Conservation (phyloP, 2,888 invertebrate genomes). For the Brachyptera putata region DNA sequence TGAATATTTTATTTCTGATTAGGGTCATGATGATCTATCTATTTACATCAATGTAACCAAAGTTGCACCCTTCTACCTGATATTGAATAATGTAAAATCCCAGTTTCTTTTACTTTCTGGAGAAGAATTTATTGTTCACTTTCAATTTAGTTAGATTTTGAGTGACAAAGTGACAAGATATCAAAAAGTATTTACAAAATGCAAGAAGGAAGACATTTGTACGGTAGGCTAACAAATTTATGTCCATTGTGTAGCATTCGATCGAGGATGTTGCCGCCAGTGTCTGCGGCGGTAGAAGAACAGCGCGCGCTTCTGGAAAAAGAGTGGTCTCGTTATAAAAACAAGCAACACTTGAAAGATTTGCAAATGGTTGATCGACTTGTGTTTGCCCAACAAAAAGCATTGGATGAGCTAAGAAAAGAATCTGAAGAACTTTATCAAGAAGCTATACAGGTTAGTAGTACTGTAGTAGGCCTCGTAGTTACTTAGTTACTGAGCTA, state of each 20-base stretch:
- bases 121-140: too few species aligned
- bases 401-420: constrained; percentile 70
- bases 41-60: too few species aligned
- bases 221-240: neutral
- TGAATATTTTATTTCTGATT: too few species aligned
- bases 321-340: constrained; percentile 70
- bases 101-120: too few species aligned
- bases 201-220: too few species aligned
- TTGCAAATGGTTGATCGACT: constrained; percentile 65
- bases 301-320: constrained; percentile 62
- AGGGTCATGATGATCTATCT: too few species aligned
- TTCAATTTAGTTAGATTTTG: too few species aligned
- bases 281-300: constrained; percentile 59
- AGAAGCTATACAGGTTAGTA: constrained; percentile 71
- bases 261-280: constrained; percentile 47
- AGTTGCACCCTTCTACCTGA: too few species aligned
- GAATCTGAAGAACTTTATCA: constrained; percentile 85
- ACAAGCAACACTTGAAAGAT: constrained; percentile 59
- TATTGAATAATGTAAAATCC: too few species aligned
- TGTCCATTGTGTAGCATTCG: constrained; percentile 46
- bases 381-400: constrained; percentile 65
- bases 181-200: too few species aligned
- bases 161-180: too few species aligned
- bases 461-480: neutral
- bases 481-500: too few species aligned